phyloP scores from a whole-genome alignment of 2,113 vertebrate genomes.

The Ancistrus triradiatus region DNA sequence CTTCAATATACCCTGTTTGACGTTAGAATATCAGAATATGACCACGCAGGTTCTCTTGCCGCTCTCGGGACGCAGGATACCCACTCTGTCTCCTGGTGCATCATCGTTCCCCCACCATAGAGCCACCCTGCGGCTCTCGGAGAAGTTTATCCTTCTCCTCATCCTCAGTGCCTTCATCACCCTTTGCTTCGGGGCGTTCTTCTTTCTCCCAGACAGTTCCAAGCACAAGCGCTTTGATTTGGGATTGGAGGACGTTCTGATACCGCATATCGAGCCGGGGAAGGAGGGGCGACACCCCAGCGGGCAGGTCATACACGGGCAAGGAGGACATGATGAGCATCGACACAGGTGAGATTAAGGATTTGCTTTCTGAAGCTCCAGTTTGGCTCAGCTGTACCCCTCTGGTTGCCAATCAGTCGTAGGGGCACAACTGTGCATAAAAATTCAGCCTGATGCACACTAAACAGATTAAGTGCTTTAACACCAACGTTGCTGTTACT shows the following conservation, averaged over 20 bases:
- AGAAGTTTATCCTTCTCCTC: constrained; percentile 98
- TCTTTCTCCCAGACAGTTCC: constrained; percentile 97
- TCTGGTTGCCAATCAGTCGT: too few relatives aligned
- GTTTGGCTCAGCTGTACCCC: too few relatives aligned
- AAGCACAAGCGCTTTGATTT: constrained; percentile 98
- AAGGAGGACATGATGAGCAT: constrained; percentile 81
- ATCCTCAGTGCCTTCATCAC: constrained; percentile 99
- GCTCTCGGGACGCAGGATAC: constrained; percentile 91
- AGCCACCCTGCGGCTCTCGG: constrained; percentile 91
- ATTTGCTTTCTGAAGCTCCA: too few relatives aligned
- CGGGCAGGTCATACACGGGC: constrained; percentile 87
- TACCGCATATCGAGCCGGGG: constrained; percentile 88
- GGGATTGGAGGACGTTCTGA: constrained; percentile 93
- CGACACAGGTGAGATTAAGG: constrained; percentile 89
- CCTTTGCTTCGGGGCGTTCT: constrained; percentile 96
- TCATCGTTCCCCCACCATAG: constrained; percentile 90
- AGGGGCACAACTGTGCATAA: too few relatives aligned
- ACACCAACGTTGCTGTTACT: too few relatives aligned
- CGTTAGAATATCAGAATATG: constrained; percentile 65
- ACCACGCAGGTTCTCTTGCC: constrained; percentile 91
- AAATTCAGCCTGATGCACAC: too few relatives aligned
- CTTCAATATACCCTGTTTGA: constrained; percentile 15
- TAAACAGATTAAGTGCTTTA: too few relatives aligned
- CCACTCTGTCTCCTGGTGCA: constrained; percentile 83
- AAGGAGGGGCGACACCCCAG: constrained; percentile 80